A percentile compares a stretch with the other conserved stretches of the same genome.
Conservation (phyloP, 2,888 invertebrate genomes). For the Sarcophaga subvicina region DNA sequence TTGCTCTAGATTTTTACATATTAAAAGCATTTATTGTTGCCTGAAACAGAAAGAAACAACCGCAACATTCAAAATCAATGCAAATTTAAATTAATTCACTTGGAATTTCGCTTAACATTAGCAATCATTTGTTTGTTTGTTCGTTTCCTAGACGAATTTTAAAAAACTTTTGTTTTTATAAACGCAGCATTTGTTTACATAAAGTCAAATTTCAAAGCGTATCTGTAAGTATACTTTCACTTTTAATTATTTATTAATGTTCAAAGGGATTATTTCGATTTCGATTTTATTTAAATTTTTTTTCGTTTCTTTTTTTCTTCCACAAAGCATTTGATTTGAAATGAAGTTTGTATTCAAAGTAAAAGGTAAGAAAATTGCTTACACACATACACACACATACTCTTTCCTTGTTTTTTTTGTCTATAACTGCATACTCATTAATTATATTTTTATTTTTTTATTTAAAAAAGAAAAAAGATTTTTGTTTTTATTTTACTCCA, state of each 20-base stretch:
- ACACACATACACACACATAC: background rate
- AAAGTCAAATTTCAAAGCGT: background rate
- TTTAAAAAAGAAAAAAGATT: background rate
- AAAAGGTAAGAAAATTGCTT: conserved; percentile 38
- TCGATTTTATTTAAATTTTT: background rate
- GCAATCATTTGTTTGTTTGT: background rate
- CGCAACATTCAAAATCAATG: background rate
- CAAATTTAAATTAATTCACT: conserved; percentile 14
- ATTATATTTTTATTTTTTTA: conserved; percentile 8
- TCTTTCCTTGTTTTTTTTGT: background rate
- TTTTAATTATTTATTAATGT: conserved; percentile 28
- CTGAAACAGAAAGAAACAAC: background rate
- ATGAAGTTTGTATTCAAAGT: background rate
- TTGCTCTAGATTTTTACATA: conserved; percentile 65
- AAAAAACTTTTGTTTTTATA: background rate
- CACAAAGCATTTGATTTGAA: background rate
- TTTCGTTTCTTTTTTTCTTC: conserved; percentile 8
- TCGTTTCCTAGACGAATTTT: background rate
- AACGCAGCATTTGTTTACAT: conserved; percentile 31
- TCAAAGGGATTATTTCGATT: background rate
- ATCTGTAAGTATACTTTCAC: conserved; percentile 59
- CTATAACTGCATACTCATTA: conserved; percentile 55
- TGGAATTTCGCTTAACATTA: conserved; percentile 16
- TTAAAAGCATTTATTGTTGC: conserved; percentile 37
- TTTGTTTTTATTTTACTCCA: background rate